A percentile compares a stretch with the other conserved stretches of the same genome.
Evolutionary conservation across 2,113 vertebrate genomes (phyloP).

Genomic region (Prunella fulvescens): DNA sequence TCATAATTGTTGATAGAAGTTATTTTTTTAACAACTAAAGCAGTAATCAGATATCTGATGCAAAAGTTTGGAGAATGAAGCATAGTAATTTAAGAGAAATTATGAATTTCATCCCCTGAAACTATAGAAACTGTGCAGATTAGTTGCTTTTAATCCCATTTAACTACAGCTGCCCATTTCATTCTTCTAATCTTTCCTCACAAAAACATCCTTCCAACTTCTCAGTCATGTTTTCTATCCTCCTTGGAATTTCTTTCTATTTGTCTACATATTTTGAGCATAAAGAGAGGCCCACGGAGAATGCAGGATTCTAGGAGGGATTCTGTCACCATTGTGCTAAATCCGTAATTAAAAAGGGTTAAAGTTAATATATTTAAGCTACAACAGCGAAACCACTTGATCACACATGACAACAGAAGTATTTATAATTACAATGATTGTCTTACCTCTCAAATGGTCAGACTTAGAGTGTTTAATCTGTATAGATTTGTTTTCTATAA

Average conservation of each 20-base stretch:
- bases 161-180: slow-evolving; percentile 27
- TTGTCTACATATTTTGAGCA: slow-evolving; percentile 49
- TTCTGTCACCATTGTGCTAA: slow-evolving; percentile 6
- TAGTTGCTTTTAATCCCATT: slow-evolving; percentile 43
- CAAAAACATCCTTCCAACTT: slow-evolving; percentile 52
- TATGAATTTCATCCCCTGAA: background rate
- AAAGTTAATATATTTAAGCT: slow-evolving; percentile 60
- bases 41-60: background rate
- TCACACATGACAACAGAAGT: slow-evolving; percentile 54
- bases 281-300: slow-evolving; percentile 41
- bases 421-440: slow-evolving; percentile 55
- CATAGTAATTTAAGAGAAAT: background rate
- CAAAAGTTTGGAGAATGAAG: background rate
- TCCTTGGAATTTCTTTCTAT: slow-evolving; percentile 47
- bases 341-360: slow-evolving; percentile 57
- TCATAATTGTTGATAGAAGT: background rate
- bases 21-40: background rate
- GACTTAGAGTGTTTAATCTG: slow-evolving; percentile 54
- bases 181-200: slow-evolving; percentile 36
- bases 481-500: slow-evolving; percentile 45
- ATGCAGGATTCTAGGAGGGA: slow-evolving; percentile 3
- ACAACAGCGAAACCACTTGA: slow-evolving; percentile 40
- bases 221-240: slow-evolving; percentile 54
- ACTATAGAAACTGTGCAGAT: background rate
- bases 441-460: slow-evolving; percentile 54